Evolutionary conservation across 1,140 invertebrate genomes (phyloP).

Genomic region (Drosophila watanabei): DNA sequence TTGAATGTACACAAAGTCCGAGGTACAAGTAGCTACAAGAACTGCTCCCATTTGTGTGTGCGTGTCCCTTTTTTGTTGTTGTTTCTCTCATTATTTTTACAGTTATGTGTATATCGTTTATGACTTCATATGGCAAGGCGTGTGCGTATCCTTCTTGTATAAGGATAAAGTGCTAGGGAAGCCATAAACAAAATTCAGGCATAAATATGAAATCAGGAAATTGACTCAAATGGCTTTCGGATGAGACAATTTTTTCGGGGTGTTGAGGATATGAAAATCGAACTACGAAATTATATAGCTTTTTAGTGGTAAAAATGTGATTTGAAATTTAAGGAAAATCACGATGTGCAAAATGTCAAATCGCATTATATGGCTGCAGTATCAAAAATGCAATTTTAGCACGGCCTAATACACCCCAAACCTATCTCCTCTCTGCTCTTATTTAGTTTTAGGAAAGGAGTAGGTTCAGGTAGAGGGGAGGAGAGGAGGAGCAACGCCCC

Average conservation of each 20-base stretch:
- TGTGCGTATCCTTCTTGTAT: conserved; percentile 6
- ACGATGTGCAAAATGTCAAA: conserved; percentile 7
- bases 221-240: conserved; percentile 29
- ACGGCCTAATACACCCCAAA: neutral
- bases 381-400: conserved; percentile 27
- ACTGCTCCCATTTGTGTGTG: conserved; percentile 3
- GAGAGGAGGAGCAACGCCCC: neutral
- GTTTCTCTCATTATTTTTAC: conserved; percentile 54
- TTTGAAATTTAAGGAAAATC: conserved; percentile 9
- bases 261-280: neutral
- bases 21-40: conserved; percentile 35
- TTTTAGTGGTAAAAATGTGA: neutral
- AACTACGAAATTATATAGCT: conserved; percentile 1
- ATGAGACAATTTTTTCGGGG: conserved; percentile 6
- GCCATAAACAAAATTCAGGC: conserved; percentile 42
- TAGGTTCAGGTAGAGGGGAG: neutral
- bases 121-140: conserved; percentile 42
- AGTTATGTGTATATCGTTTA: conserved; percentile 54
- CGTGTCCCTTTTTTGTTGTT: neutral
- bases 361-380: conserved; percentile 17
- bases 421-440: neutral
- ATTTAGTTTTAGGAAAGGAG: neutral
- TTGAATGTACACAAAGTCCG: conserved; percentile 47
- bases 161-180: conserved; percentile 9
- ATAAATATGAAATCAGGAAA: conserved; percentile 50